Base-by-base conservation (phyloP, 2,113 vertebrate species). In the Megalops atlanticus region DNA sequence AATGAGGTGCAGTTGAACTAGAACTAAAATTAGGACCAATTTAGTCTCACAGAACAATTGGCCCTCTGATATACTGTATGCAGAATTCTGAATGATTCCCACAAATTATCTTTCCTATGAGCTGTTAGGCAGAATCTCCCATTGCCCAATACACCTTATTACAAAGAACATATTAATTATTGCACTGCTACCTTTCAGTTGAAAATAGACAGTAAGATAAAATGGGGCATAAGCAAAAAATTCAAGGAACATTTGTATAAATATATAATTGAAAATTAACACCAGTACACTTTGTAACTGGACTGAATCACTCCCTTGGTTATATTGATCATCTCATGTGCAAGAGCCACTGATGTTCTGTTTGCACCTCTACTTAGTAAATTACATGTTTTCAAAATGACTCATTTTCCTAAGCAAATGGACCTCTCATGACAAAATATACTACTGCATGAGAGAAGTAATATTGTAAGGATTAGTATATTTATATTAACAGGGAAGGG, bases 241-340 rank as follows among this genome's bases (percentile, higher is more conserved):
- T 68, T 64, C 40, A 64, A 64, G 12, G 15, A 68, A 47, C 38
- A 45, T 47, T 49, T 31, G 11, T 68, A 78, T 78, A 31, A 10
- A 64, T 69, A 31, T 45, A 11, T 15, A 41, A 74, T 35, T 47
- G 24, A 36, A 12, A 45, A 5, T 72, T 49, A 72, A 12, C 5
- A 16, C 27, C 14, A 35, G 41, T 10, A 6, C 40, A 74, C n/a
- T n/a, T 74, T 74, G n/a, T 27, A 27, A 24, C n/a, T 31, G 27
- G 24, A 58, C 16, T 77, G 76, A 77, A 54, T 33, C 76, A 54
- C 24, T n/a, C 35, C 27, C 35, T 76, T 77, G 41, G 33, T 72
- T 33, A 79, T 49, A 24, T 2, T 8, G 64, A 27, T 43, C 16
- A 35, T n/a, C 18, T 76, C 45, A 76, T 15, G 45, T 4, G 75